These are phyloP conservation scores for Ceryle rudis DNA, from an alignment of 2,797 vertebrate genomes.

Conservation along the genomic window DNA sequence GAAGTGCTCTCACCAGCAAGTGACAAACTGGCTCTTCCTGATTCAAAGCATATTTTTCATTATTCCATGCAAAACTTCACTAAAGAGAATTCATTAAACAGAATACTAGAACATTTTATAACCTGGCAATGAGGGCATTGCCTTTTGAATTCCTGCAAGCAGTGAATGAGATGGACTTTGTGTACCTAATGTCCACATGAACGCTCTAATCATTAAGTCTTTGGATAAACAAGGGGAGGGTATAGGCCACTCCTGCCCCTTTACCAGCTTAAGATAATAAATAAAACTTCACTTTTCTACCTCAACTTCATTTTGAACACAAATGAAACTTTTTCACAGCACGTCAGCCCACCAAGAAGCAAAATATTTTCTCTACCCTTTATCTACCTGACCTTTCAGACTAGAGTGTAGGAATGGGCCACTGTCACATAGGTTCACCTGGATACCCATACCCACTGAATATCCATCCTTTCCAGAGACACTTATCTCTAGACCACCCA, in stretches of 20 bases:
- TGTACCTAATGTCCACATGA: background rate
- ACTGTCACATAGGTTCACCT: background rate
- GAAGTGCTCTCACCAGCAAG: background rate
- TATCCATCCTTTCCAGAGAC: background rate
- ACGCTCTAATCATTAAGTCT: slow-evolving; percentile 2
- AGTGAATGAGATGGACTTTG: slow-evolving; percentile 5
- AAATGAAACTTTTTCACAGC: background rate
- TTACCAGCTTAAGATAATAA: background rate
- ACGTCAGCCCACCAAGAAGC: background rate
- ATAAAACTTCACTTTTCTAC: background rate
- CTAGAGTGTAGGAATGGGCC: background rate
- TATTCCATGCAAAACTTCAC: background rate
- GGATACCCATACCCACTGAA: background rate
- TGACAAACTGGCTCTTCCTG: background rate
- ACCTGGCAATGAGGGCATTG: background rate
- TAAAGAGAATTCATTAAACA: background rate
- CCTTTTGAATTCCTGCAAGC: background rate
- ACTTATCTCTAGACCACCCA: background rate
- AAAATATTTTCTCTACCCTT: background rate
- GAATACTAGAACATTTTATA: background rate
- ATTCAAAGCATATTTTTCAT: background rate
- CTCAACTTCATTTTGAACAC: background rate
- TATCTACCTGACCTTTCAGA: background rate
- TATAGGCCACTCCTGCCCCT: background rate
- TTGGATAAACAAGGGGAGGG: background rate